Base-by-base conservation (phyloP, 2,113 vertebrate genomes). In the Thymallus thymallus region DNA sequence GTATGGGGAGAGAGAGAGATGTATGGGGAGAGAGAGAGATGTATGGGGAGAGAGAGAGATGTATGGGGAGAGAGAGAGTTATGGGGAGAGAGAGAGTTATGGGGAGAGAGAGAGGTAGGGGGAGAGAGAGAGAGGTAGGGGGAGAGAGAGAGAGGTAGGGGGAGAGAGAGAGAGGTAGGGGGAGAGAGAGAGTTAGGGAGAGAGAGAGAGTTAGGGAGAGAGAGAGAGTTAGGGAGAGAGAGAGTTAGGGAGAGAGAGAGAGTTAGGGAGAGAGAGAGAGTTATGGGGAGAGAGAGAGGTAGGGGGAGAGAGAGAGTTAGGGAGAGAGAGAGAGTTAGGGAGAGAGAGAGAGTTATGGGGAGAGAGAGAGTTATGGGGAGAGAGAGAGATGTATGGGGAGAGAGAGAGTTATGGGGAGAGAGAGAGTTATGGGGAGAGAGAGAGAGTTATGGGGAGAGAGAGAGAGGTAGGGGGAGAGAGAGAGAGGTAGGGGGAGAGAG, bases 111-210 rank as follows among this genome's bases (percentile, higher is more conserved):
- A 16, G 46, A 56, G 14, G 30, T 24, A 46, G n/a, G n/a, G n/a
- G n/a, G n/a, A n/a, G 16, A 18, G 23, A 0, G n/a, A 7, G n/a
- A n/a, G n/a, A n/a, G n/a, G n/a, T n/a, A n/a, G n/a, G n/a, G n/a
- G n/a, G 46, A 62, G 30, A 35, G 48, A 20, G 69, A 60, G 18
- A 20, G 51, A 62, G 56, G 32, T 13, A 18, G 24, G 0, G n/a
- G 13, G 46, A 62, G 32, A n/a, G n/a, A n/a, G n/a, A n/a, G n/a
- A n/a, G n/a, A 60, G 62, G 60, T 29, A 78, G n/a, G 58, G 75
- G 14, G n/a, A n/a, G n/a, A n/a, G n/a, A n/a, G n/a, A n/a, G n/a
- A 10, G 55, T 35, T 55, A 46, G 24, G 68, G 14, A 22, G n/a
- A n/a, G n/a, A 26, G 26, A 26, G 26, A 26, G 26, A 26, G 26